Evolutionary conservation across 2,113 vertebrate genomes (phyloP).

Genomic region (Pollimyrus isidori): DNA sequence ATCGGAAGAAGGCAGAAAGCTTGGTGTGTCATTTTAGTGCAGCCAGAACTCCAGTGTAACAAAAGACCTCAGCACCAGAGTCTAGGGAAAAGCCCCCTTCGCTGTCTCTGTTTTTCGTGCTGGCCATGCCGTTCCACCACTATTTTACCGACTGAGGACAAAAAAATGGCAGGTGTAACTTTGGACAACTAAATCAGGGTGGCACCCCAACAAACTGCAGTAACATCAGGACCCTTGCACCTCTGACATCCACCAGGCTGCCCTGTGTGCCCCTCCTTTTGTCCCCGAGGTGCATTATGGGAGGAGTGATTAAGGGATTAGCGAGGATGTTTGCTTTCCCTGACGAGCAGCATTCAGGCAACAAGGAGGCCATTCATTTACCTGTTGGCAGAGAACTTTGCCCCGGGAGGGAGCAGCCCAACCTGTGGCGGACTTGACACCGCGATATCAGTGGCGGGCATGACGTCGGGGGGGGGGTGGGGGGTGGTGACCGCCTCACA

Average conservation of each 20-base stretch:
- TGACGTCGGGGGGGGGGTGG: conserved; percentile 32
- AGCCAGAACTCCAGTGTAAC: conserved; percentile 21
- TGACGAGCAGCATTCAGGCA: conserved; percentile 31
- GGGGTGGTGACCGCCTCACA: no score
- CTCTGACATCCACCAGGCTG: background rate
- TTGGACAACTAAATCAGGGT: conserved; percentile 8
- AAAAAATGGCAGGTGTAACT: conserved; percentile 21
- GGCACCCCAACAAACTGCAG: background rate
- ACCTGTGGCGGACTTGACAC: conserved; percentile 30
- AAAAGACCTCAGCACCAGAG: background rate
- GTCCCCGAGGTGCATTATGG: conserved; percentile 30
- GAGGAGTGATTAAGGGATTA: conserved; percentile 37
- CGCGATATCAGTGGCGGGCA: conserved; percentile 41
- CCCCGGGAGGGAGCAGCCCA: conserved; percentile 34
- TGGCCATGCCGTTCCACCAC: conserved; percentile 29
- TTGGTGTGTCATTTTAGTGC: conserved; percentile 25
- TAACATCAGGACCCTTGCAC: background rate
- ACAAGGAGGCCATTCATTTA: conserved; percentile 55
- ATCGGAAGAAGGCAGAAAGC: conserved; percentile 39
- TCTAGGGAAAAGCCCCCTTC: conserved; percentile 11
- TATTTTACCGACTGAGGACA: conserved; percentile 1
- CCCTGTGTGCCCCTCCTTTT: conserved; percentile 14
- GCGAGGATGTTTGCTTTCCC: conserved; percentile 38
- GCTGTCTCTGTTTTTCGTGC: conserved; percentile 38
- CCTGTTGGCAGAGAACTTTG: conserved; percentile 46